phyloP scores from a whole-genome alignment of 2,888 invertebrate species.

The Orthosia gothica region DNA sequence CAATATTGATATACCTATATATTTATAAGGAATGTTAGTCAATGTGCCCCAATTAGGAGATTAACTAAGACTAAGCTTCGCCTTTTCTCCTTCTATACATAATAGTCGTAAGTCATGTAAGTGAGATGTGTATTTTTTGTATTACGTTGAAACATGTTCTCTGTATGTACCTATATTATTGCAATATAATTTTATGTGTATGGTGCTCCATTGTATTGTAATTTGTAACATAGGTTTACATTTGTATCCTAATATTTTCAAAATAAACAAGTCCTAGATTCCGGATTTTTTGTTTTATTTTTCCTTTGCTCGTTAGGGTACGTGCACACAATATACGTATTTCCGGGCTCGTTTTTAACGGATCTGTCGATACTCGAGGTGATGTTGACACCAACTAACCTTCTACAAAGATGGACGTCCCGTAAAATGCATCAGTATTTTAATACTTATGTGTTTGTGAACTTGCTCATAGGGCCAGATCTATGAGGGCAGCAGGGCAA shows the following conservation, averaged over 20 bases:
- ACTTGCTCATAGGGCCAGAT: too few relatives aligned
- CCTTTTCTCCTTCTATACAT: conserved; percentile 84
- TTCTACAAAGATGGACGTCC: too few relatives aligned
- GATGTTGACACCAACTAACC: too few relatives aligned
- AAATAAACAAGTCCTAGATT: conserved; percentile 87
- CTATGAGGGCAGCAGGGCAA: too few relatives aligned
- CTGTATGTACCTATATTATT: conserved; percentile 76
- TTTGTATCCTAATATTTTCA: conserved; percentile 88
- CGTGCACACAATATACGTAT: too few relatives aligned
- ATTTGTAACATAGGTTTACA: conserved; percentile 85
- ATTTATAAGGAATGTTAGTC: conserved; percentile 61
- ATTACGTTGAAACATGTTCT: conserved; percentile 72
- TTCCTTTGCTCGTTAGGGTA: too few relatives aligned
- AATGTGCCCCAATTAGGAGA: conserved; percentile 75
- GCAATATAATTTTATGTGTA: conserved; percentile 87
- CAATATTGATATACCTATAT: conserved; percentile 43
- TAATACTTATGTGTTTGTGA: too few relatives aligned
- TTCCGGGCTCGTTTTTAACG: too few relatives aligned
- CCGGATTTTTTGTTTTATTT: conserved; percentile 66
- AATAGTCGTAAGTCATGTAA: conserved; percentile 74
- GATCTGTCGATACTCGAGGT: too few relatives aligned
- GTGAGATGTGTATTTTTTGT: conserved; percentile 81
- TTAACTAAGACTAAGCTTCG: conserved; percentile 83
- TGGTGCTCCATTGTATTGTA: conserved; percentile 87
- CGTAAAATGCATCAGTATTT: too few relatives aligned